phyloP scores from a whole-genome alignment of 2,888 invertebrate genomes.

The Fragum fragum region DNA sequence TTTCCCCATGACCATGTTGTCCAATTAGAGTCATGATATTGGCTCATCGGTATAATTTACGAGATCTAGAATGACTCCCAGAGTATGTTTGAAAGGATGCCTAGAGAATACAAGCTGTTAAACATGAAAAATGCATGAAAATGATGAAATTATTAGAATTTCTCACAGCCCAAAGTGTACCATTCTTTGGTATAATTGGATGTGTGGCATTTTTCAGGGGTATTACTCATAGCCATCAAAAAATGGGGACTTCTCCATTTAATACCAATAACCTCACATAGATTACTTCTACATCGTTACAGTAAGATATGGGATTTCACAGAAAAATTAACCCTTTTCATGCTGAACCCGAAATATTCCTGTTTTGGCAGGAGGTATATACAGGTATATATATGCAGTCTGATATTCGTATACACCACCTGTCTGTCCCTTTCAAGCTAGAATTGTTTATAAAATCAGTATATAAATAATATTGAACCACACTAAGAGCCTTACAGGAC shows the following conservation, averaged over 20 bases:
- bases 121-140: conserved; percentile 34
- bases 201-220: conserved; percentile 24
- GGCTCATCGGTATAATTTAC: conserved; percentile 24
- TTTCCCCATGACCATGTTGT: not conserved
- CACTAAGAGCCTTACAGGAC: no score
- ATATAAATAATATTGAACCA: no score
- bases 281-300: no score
- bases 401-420: no score
- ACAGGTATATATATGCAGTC: no score
- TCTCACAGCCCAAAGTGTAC: conserved; percentile 18
- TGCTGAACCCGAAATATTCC: no score
- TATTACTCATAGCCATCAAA: not conserved
- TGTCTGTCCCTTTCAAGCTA: no score
- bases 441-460: no score
- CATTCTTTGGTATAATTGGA: conserved; percentile 11
- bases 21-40: conserved; percentile 27
- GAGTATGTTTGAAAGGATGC: conserved; percentile 26
- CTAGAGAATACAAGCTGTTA: conserved; percentile 14
- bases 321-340: no score
- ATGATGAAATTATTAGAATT: conserved; percentile 21
- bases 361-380: no score
- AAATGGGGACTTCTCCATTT: not conserved
- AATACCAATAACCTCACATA: no score
- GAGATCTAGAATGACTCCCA: conserved; percentile 15
- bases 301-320: no score